phyloP scores from a whole-genome alignment of 2,113 vertebrate species.

The Callithrix jacchus region DNA sequence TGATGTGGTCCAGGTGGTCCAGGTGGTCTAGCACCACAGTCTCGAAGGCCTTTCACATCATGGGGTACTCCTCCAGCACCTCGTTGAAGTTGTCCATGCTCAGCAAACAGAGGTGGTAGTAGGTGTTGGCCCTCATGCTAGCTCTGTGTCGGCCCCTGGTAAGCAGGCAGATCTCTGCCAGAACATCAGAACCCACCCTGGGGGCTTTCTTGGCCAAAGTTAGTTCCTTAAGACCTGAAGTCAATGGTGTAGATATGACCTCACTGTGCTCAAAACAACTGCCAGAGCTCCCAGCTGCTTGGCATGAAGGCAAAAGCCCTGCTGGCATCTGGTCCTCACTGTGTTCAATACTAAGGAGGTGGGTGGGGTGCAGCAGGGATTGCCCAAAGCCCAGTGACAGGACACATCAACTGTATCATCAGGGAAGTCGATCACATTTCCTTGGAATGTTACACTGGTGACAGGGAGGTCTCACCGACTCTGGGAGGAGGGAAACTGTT shows the following conservation, averaged over 20 bases:
- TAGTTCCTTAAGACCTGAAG: neutral
- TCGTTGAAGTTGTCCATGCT: constrained; percentile 96
- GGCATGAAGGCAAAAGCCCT: neutral
- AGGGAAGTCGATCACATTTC: neutral
- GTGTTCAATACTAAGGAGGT: neutral
- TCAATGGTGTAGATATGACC: neutral
- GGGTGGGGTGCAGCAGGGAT: neutral
- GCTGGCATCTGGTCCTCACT: neutral
- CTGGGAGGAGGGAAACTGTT: neutral
- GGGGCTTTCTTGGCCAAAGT: neutral
- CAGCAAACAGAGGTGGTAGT: constrained; percentile 97
- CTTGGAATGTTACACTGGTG: neutral
- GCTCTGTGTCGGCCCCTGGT: constrained; percentile 95
- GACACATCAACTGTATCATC: neutral
- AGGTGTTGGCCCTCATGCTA: constrained; percentile 95
- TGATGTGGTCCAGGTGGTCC: constrained; percentile 97
- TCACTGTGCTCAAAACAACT: neutral
- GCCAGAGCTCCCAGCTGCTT: neutral
- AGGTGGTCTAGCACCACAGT: constrained; percentile 94
- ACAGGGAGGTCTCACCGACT: neutral
- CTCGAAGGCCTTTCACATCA: constrained; percentile 98
- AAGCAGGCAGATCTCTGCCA: constrained; percentile 98
- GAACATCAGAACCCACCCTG: neutral
- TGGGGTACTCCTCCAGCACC: constrained; percentile 98
- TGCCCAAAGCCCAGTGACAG: neutral